These are phyloP conservation scores for Danio aesculapii DNA, from an alignment of 2,797 vertebrate genomes.

Conservation along the genomic window DNA sequence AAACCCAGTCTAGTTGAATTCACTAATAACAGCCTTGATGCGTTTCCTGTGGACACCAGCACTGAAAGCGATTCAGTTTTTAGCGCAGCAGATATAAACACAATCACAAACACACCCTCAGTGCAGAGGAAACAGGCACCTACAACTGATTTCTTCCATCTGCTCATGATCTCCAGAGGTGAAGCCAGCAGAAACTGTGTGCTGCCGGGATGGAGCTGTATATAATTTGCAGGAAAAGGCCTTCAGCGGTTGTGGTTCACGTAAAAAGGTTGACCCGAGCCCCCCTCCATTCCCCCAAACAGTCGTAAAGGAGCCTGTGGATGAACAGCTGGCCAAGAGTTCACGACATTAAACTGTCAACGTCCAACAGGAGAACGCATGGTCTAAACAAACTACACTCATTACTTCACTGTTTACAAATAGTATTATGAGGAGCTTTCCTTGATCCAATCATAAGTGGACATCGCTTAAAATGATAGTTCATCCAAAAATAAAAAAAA, in stretches of 20 bases:
- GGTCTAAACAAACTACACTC: not conserved
- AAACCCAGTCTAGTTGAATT: slow-evolving; percentile 64
- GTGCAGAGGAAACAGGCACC: slow-evolving; percentile 37
- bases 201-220: slow-evolving; percentile 23
- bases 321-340: slow-evolving; percentile 41
- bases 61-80: slow-evolving; percentile 10
- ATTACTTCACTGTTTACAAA: no score
- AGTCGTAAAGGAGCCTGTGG: slow-evolving; percentile 32
- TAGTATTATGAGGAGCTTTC: not conserved
- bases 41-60: slow-evolving; percentile 7
- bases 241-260: slow-evolving; percentile 31
- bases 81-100: slow-evolving; percentile 30
- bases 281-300: slow-evolving; percentile 16
- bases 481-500: no score
- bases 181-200: slow-evolving; percentile 35
- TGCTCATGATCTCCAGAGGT: slow-evolving; percentile 44
- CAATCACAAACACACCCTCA: slow-evolving; percentile 34
- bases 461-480: no score
- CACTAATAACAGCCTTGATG: slow-evolving; percentile 3
- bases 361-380: not conserved
- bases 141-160: slow-evolving; percentile 43
- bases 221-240: slow-evolving; percentile 44
- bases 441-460: not conserved
- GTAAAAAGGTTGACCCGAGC: slow-evolving; percentile 18
- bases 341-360: slow-evolving; percentile 40